Evolutionary conservation across 2,797 vertebrate species (phyloP).

Genomic region (Cirrhinus molitorella): DNA sequence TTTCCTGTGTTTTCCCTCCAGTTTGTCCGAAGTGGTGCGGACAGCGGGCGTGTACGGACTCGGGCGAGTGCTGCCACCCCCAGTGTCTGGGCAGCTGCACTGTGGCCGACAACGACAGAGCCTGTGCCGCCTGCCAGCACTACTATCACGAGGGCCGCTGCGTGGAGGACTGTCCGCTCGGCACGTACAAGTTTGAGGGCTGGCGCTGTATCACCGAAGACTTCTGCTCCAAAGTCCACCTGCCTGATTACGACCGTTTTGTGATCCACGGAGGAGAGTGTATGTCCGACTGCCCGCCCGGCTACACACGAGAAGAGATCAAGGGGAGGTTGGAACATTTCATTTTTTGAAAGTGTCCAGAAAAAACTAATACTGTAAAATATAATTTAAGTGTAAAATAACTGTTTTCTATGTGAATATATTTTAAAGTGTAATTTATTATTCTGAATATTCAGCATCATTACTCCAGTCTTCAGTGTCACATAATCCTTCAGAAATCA

Average conservation of each 20-base stretch:
- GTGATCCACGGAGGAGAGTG: constrained; percentile 94
- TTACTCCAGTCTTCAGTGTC: too few species aligned
- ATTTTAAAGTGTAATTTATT: too few species aligned
- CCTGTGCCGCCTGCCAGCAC: constrained; percentile 92
- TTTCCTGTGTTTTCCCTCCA: constrained; percentile 66
- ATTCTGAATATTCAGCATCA: too few species aligned
- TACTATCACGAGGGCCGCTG: constrained; percentile 90
- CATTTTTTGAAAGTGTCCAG: not conserved
- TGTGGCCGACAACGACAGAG: constrained; percentile 78
- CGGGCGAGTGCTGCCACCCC: constrained; percentile 91
- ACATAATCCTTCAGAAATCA: too few species aligned
- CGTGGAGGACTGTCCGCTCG: constrained; percentile 86
- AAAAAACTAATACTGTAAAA: too few species aligned
- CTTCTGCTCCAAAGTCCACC: constrained; percentile 86
- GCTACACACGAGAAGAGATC: constrained; percentile 85
- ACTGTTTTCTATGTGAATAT: too few species aligned
- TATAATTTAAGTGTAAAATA: too few species aligned
- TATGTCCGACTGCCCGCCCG: constrained; percentile 91
- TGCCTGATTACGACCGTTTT: constrained; percentile 82
- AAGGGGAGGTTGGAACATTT: too few species aligned
- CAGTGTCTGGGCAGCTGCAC: constrained; percentile 97
- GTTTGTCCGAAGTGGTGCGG: constrained; percentile 90
- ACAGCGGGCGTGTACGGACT: constrained; percentile 84
- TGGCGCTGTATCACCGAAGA: constrained; percentile 95
- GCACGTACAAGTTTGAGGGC: constrained; percentile 93